phyloP scores from a whole-genome alignment of 2,113 vertebrate species.

The Martes martes region DNA sequence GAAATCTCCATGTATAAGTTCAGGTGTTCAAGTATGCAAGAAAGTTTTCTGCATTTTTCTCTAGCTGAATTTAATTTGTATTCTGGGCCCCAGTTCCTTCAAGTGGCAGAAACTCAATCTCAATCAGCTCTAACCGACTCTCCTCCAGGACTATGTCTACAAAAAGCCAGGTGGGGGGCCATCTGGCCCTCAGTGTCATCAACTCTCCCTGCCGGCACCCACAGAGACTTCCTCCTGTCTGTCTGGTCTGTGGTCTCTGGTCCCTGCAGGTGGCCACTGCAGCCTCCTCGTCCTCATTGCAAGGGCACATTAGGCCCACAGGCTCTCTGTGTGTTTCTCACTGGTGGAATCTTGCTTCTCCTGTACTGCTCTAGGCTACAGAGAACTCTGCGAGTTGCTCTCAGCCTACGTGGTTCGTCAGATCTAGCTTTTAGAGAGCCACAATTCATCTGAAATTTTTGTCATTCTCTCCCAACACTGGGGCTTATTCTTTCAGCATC shows the following conservation, averaged over 20 bases:
- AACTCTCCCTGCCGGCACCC: neutral
- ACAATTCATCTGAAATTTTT: neutral
- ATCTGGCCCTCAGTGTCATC: conserved; percentile 53
- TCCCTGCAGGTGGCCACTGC: conserved; percentile 33
- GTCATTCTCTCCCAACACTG: neutral
- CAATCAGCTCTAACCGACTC: neutral
- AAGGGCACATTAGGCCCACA: conserved; percentile 37
- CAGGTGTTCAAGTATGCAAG: conserved; percentile 14
- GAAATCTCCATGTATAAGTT: neutral
- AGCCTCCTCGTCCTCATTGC: conserved; percentile 21
- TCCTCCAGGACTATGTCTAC: conserved; percentile 45
- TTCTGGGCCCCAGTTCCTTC: conserved; percentile 10
- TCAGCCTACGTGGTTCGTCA: neutral
- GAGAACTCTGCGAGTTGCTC: neutral
- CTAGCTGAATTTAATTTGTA: conserved; percentile 40
- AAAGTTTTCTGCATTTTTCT: neutral
- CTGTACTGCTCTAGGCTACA: neutral
- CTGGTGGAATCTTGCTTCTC: conserved; percentile 1
- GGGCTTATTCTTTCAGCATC: neutral
- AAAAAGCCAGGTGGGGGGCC: conserved; percentile 57
- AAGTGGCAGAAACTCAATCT: conserved; percentile 53
- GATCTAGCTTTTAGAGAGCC: neutral
- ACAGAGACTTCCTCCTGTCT: conserved; percentile 18
- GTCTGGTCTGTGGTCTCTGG: conserved; percentile 51
- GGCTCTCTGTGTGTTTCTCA: conserved; percentile 1